A percentile compares a stretch with the other conserved stretches of the same genome.
These are phyloP conservation scores for human (Homo sapiens) DNA, from an alignment of 2,113 vertebrate species.

Conservation along the genomic window DNA sequence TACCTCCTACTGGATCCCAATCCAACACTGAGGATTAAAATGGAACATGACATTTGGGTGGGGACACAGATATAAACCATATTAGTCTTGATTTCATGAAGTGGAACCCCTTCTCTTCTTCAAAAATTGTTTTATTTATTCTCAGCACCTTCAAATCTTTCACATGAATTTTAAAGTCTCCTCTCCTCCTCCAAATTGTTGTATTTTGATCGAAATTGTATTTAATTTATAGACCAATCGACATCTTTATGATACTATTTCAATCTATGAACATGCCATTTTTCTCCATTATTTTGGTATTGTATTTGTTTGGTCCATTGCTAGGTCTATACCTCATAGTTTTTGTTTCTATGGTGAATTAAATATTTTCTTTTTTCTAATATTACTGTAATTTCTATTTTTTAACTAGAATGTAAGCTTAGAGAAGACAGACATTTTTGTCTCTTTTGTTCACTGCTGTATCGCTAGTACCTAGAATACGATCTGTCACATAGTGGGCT, in stretches of 20 bases:
- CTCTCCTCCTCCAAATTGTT: neutral
- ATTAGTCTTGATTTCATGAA: neutral
- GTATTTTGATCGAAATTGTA: neutral
- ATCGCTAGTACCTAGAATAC: neutral
- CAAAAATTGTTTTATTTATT: neutral
- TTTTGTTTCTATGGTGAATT: conserved; percentile 4
- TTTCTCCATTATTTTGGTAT: neutral
- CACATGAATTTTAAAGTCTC: neutral
- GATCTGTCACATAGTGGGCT: neutral
- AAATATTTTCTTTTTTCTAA: neutral
- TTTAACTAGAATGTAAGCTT: neutral
- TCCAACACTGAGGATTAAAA: too few relatives aligned
- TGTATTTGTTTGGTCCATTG: neutral
- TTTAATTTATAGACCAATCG: neutral
- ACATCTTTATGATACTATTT: neutral
- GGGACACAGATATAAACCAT: too few relatives aligned
- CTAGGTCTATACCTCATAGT: neutral
- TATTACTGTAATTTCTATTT: neutral
- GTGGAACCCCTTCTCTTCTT: neutral
- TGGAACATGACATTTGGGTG: too few relatives aligned
- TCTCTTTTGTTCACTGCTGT: neutral
- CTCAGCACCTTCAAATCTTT: neutral
- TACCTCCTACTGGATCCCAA: too few relatives aligned
- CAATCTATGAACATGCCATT: neutral
- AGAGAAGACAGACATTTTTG: neutral